These are phyloP conservation scores for Drosophila ezoana DNA, from an alignment of 2,888 invertebrate genomes.

Conservation along the genomic window DNA sequence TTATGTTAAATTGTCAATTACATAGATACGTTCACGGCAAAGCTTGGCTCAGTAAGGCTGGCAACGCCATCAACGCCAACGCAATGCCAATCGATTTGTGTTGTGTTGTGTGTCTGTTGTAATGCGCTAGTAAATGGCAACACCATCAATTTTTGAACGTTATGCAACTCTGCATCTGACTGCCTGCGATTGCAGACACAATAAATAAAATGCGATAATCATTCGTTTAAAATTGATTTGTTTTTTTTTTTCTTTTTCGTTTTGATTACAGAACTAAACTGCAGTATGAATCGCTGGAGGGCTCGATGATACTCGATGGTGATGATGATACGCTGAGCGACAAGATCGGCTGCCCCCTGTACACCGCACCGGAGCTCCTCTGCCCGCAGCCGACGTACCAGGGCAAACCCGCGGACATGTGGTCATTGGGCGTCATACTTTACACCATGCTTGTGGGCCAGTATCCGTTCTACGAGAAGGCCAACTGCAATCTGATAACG, in stretches of 20 bases:
- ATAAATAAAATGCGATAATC: slow-evolving; percentile 31
- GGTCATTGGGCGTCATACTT: slow-evolving; percentile 84
- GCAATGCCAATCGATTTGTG: slow-evolving; percentile 73
- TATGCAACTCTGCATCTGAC: slow-evolving; percentile 54
- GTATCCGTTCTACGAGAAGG: slow-evolving; percentile 84
- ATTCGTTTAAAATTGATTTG: slow-evolving; percentile 1
- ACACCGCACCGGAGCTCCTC: slow-evolving; percentile 83
- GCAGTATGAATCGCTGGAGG: slow-evolving; percentile 84
- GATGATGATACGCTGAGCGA: slow-evolving; percentile 82
- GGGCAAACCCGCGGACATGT: slow-evolving; percentile 84
- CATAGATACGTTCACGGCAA: slow-evolving; percentile 48
- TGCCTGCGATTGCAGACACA: slow-evolving; percentile 51
- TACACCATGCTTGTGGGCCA: slow-evolving; percentile 84
- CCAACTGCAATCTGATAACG: slow-evolving; percentile 83
- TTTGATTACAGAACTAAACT: slow-evolving; percentile 81
- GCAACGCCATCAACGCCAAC: slow-evolving; percentile 53
- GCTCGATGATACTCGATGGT: slow-evolving; percentile 83
- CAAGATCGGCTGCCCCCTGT: slow-evolving; percentile 84
- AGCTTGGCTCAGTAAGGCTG: slow-evolving; percentile 35
- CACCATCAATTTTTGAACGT: slow-evolving; percentile 52
- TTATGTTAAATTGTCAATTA: slow-evolving; percentile 53
- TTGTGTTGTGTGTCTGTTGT: slow-evolving; percentile 47
- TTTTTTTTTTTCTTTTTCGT: slow-evolving; percentile 33
- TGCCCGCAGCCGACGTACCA: slow-evolving; percentile 83
- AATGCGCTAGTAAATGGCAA: slow-evolving; percentile 67